A percentile compares a stretch with the other conserved stretches of the same genome.
Evolutionary conservation across 2,797 vertebrate species (phyloP).

Genomic region (Emydoidea blandingii): DNA sequence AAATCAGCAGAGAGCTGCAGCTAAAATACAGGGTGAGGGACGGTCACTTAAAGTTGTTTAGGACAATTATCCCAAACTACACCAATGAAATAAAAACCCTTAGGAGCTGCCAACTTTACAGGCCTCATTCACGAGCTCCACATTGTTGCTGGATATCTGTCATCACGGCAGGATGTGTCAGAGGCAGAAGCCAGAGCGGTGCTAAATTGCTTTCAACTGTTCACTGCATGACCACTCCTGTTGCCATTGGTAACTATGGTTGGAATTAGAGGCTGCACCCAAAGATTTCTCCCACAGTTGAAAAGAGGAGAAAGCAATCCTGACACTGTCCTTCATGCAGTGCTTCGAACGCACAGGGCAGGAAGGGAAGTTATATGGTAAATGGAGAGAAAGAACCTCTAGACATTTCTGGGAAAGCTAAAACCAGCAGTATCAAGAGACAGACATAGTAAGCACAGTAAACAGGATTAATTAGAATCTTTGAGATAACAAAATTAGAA

Average conservation of each 20-base stretch:
- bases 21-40: conserved; percentile 7
- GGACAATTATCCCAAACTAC: conserved; percentile 17
- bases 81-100: conserved; percentile 6
- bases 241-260: conserved; percentile 16
- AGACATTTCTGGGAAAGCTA: accelerated
- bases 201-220: neutral
- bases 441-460: neutral
- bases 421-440: neutral
- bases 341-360: neutral
- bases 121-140: neutral
- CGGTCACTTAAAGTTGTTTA: neutral
- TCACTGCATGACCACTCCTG: neutral
- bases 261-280: neutral
- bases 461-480: neutral
- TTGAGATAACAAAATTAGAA: neutral
- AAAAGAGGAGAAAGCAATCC: neutral
- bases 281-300: neutral
- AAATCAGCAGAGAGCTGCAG: neutral
- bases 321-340: neutral
- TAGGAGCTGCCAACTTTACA: neutral
- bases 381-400: neutral
- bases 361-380: neutral
- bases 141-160: neutral
- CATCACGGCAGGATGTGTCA: neutral
- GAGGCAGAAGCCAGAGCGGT: neutral